Conservation (phyloP, 2,888 invertebrate genomes). For the Actias luna region DNA sequence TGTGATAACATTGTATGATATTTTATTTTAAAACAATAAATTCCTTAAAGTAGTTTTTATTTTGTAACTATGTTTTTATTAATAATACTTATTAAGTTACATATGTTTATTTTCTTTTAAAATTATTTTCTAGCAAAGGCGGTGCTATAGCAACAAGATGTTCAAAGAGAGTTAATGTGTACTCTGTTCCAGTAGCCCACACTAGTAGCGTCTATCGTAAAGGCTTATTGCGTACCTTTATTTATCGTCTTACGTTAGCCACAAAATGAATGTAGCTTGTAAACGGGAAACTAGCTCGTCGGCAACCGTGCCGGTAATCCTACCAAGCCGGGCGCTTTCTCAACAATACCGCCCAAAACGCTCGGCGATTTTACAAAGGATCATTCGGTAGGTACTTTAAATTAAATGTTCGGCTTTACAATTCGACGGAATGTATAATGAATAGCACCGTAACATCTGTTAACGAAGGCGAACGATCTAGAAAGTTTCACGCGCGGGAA, state of each 20-base stretch:
- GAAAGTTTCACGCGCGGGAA: slow-evolving; percentile 82
- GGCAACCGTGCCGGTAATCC: slow-evolving; percentile 59
- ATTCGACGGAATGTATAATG: slow-evolving; percentile 82
- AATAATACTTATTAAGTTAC: too few species aligned
- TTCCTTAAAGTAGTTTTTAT: too few species aligned
- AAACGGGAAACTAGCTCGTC: slow-evolving; percentile 56
- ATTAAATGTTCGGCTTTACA: slow-evolving; percentile 81
- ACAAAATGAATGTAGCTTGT: slow-evolving; percentile 58
- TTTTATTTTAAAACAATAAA: too few species aligned
- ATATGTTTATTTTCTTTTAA: too few species aligned
- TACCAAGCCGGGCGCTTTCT: slow-evolving; percentile 54
- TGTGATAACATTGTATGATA: too few species aligned
- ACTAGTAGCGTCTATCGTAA: slow-evolving; percentile 25
- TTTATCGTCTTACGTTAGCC: slow-evolving; percentile 58
- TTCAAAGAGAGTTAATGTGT: not conserved
- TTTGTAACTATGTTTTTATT: too few species aligned
- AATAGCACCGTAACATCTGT: slow-evolving; percentile 82
- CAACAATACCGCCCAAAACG: slow-evolving; percentile 65
- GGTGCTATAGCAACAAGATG: not conserved
- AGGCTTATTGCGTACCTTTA: slow-evolving; percentile 59
- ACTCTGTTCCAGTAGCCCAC: not conserved
- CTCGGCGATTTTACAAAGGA: slow-evolving; percentile 75
- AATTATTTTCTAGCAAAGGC: not conserved
- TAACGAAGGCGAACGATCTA: slow-evolving; percentile 82
- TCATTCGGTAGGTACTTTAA: slow-evolving; percentile 76